Evolutionary conservation across 2,888 invertebrate species (phyloP).

Genomic region (Pristionchus exspectatus): DNA sequence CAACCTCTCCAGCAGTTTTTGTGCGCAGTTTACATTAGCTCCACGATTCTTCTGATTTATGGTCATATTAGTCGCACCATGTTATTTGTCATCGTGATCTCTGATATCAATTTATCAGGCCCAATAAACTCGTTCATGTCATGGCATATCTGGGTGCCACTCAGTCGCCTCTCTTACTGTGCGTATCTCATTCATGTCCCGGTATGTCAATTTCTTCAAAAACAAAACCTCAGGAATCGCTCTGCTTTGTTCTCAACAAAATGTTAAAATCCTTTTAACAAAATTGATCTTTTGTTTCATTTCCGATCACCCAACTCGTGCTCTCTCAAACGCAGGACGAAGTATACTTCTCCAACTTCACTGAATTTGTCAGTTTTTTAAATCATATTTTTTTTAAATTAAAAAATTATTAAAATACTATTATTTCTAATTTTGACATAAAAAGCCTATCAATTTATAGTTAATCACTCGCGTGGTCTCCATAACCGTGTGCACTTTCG

Average conservation of each 20-base stretch:
- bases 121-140: conserved; percentile 61
- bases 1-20: too few relatives aligned
- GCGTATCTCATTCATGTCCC: conserved; percentile 60
- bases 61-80: too few relatives aligned
- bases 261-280: too few relatives aligned
- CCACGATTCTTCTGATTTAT: too few relatives aligned
- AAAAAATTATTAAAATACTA: too few relatives aligned
- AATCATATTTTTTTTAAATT: neutral
- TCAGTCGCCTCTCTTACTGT: conserved; percentile 61
- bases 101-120: conserved; percentile 51
- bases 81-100: too few relatives aligned
- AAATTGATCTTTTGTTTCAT: too few relatives aligned
- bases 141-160: conserved; percentile 60
- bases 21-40: too few relatives aligned
- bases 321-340: conserved; percentile 24
- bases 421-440: too few relatives aligned
- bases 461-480: neutral
- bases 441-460: too few relatives aligned
- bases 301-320: neutral
- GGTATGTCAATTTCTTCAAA: neutral
- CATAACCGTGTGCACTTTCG: neutral
- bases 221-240: too few relatives aligned
- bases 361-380: neutral
- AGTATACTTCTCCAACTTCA: neutral
- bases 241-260: too few relatives aligned